These are phyloP conservation scores for Plutomurus gul DNA, from an alignment of 1,140 invertebrate genomes.

Conservation along the genomic window DNA sequence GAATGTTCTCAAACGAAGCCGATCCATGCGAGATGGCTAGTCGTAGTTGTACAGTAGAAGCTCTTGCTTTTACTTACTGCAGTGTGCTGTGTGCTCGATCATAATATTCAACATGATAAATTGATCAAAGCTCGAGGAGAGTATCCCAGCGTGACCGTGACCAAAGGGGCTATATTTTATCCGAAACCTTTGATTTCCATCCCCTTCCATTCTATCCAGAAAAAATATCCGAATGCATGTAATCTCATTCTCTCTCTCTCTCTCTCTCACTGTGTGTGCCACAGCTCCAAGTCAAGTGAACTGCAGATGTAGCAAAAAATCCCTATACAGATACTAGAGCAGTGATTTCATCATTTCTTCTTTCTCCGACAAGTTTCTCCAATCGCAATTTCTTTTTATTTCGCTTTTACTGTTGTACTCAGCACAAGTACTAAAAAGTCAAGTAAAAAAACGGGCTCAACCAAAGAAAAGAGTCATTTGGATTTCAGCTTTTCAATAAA, in stretches of 20 bases:
- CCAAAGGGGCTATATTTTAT: constrained; percentile 8
- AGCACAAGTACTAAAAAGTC: background rate
- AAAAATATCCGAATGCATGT: background rate
- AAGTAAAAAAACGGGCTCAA: background rate
- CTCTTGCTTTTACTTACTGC: too few species aligned
- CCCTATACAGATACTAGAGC: too few species aligned
- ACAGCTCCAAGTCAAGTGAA: background rate
- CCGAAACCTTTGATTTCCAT: background rate
- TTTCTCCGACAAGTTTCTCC: background rate
- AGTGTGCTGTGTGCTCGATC: too few species aligned
- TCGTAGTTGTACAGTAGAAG: too few species aligned
- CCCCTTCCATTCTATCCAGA: background rate
- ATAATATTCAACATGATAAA: too few species aligned
- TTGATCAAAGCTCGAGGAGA: background rate
- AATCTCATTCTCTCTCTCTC: background rate
- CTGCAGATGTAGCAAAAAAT: constrained; percentile 5
- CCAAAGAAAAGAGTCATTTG: background rate
- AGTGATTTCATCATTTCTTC: constrained; percentile 4
- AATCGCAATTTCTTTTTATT: background rate
- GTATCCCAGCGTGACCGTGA: constrained; percentile 3
- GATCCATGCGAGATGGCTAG: too few species aligned
- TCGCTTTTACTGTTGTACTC: background rate
- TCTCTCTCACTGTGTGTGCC: too few species aligned
- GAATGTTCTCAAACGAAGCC: too few species aligned
- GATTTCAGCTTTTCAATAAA: background rate